A percentile compares a stretch with the other conserved stretches of the same genome.
phyloP scores from a whole-genome alignment of 2,888 invertebrate genomes.

The Leucophenga maculata region DNA sequence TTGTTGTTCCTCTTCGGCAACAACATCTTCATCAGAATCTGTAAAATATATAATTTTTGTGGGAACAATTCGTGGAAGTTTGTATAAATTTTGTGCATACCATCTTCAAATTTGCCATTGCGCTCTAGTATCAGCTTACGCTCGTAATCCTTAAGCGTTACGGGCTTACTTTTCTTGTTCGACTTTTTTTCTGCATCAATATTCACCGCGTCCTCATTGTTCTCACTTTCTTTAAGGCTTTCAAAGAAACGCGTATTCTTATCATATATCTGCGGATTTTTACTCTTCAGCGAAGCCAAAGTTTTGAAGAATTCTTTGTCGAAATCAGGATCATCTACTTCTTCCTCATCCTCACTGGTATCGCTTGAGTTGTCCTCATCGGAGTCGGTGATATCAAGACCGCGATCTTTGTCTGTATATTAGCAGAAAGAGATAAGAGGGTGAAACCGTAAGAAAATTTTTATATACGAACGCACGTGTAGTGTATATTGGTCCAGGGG shows the following conservation, averaged over 20 bases:
- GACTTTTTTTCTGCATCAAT: slow-evolving; percentile 41
- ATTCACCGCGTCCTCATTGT: slow-evolving; percentile 18
- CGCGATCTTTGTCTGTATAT: slow-evolving; percentile 65
- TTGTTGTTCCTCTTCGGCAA: slow-evolving; percentile 44
- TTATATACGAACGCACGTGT: too few species aligned
- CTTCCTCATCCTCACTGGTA: slow-evolving; percentile 66
- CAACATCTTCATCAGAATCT: slow-evolving; percentile 53
- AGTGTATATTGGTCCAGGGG: too few species aligned
- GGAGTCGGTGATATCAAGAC: slow-evolving; percentile 59
- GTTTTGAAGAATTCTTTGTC: slow-evolving; percentile 93
- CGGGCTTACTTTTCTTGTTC: slow-evolving; percentile 74
- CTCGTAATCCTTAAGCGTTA: slow-evolving; percentile 86
- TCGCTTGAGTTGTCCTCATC: slow-evolving; percentile 65
- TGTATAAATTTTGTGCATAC: slow-evolving; percentile 30
- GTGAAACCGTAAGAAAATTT: too few species aligned
- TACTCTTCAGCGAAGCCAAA: slow-evolving; percentile 86
- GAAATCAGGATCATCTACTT: slow-evolving; percentile 63
- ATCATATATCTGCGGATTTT: slow-evolving; percentile 92
- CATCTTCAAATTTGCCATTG: slow-evolving; percentile 75
- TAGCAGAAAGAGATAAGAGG: neutral
- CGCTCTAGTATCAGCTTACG: slow-evolving; percentile 81
- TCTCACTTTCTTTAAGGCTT: slow-evolving; percentile 60
- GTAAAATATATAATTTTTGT: neutral
- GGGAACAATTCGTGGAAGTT: neutral
- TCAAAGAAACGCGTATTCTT: slow-evolving; percentile 81